Conservation (phyloP, 2,888 invertebrate species). For the Panorpa germanica region DNA sequence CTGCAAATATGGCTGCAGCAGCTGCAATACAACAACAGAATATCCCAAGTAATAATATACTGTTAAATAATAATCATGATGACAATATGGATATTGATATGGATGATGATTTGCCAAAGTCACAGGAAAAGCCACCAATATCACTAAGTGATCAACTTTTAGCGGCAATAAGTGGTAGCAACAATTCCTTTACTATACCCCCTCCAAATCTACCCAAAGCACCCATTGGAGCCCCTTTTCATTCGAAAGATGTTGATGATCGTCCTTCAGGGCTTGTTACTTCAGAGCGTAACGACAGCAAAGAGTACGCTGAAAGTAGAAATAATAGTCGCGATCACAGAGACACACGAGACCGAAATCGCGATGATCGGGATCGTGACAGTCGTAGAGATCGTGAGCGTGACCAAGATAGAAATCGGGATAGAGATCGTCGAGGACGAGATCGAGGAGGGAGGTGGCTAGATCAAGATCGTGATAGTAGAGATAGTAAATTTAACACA, state of each 20-base stretch:
- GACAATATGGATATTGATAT: constrained; percentile 71
- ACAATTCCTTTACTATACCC: constrained; percentile 25
- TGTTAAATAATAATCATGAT: no score
- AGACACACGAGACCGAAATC: constrained; percentile 12
- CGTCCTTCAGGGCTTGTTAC: no score
- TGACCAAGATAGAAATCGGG: constrained; percentile 15
- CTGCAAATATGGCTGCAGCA: no score
- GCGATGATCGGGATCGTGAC: constrained; percentile 14
- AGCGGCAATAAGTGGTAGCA: constrained; percentile 29
- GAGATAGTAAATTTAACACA: constrained; percentile 16
- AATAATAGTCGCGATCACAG: constrained; percentile 13
- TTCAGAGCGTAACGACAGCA: no score
- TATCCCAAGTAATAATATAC: no score
- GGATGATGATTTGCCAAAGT: constrained; percentile 28
- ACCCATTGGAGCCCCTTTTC: no score
- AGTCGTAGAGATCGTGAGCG: constrained; percentile 12
- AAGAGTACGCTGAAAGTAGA: constrained; percentile 15
- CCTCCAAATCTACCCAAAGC: constrained; percentile 19
- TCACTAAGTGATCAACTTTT: constrained; percentile 30
- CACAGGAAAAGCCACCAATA: constrained; percentile 17
- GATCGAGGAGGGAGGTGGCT: constrained; percentile 17
- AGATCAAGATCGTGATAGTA: constrained; percentile 20
- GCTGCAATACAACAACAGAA: constrained; percentile 14
- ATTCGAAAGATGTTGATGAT: no score
- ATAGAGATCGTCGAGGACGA: constrained; percentile 16